Conservation (phyloP, 2,113 vertebrate genomes). For the Nettapus auritus region DNA sequence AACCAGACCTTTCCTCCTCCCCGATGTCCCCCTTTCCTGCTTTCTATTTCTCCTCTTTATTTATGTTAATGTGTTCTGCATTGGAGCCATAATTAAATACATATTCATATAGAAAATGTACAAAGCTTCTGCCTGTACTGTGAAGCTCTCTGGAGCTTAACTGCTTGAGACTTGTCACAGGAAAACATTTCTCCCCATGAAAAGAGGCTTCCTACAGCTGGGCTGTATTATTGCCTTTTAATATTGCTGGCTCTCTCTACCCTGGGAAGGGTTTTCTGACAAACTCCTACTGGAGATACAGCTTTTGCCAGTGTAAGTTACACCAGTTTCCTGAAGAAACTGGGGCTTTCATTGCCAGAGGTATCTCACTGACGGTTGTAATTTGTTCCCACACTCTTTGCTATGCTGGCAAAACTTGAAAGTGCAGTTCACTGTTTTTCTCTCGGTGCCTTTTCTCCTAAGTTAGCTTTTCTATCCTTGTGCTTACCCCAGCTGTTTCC, state of each 20-base stretch:
- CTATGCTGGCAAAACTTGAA: slow-evolving; percentile 69
- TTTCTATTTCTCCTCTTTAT: slow-evolving; percentile 58
- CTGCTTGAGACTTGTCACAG: slow-evolving; percentile 60
- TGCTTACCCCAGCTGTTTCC: slow-evolving; percentile 50
- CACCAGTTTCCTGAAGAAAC: slow-evolving; percentile 63
- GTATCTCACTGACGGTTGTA: slow-evolving; percentile 54
- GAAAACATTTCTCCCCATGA: slow-evolving; percentile 64
- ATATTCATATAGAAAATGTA: slow-evolving; percentile 49
- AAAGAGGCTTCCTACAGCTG: slow-evolving; percentile 59
- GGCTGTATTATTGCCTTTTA: slow-evolving; percentile 63
- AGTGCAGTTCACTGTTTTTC: slow-evolving; percentile 51
- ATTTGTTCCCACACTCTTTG: slow-evolving; percentile 69
- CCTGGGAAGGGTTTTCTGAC: slow-evolving; percentile 63
- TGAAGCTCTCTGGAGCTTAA: slow-evolving; percentile 41
- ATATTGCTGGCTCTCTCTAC: slow-evolving; percentile 49
- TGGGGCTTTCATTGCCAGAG: slow-evolving; percentile 65
- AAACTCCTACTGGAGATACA: slow-evolving; percentile 55
- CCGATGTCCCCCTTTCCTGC: not conserved
- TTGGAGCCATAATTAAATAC: slow-evolving; percentile 48
- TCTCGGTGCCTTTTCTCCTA: slow-evolving; percentile 9
- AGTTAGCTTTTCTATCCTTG: slow-evolving; percentile 51
- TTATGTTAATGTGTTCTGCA: slow-evolving; percentile 66
- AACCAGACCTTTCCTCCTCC: not conserved
- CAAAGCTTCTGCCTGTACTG: slow-evolving; percentile 33
- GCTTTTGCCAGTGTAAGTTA: slow-evolving; percentile 47